Base-by-base conservation (phyloP, 2,797 vertebrate genomes). In the Pipistrellus nathusii region DNA sequence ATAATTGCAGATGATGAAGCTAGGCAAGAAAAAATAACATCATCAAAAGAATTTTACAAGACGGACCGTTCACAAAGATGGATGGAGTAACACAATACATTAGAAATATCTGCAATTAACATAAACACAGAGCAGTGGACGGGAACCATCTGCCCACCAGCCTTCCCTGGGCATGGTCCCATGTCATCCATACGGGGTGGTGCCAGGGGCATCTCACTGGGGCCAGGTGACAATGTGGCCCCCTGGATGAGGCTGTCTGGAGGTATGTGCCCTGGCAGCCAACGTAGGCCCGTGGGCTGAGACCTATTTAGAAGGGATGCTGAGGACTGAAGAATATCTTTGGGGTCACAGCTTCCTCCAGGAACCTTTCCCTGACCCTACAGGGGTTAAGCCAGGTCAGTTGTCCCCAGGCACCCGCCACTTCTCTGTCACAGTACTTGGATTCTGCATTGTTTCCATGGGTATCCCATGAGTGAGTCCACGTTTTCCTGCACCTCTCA, bases 11-110 rank as follows among this genome's bases (percentile, higher is more conserved):
- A 97, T 97, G 98, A 96, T 85, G 82, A 93, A 96, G 98, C 97
- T 98, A 97, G 88, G 82, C 77, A 90, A 93, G 96, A 97, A 96
- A 98, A 98, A 98, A 97, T 96, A 98, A 96, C 85, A 94, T 97
- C 96, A 98, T 98, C 98, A 97, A 96, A 98, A 98, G 93, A 97
- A 96, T 97, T 98, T 98, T 98, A 98, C 97, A 97, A 98, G 98
- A 94, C 76, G 27, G 94, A 51, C 94, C 82, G 38, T 96, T 98
- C 93, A 85, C 91, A 57, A 95, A 97, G 97, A 97, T 97, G 95
- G 97, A 97, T 98, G 97, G 96, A 96, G 98, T 98, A 98, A 98
- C 95, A 97, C 96, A 98, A 97, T 98, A 95, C 76, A 73, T 96
- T 95, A 96, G 96, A 87, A 96, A 94, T 96, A 95, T 96, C 96